Conservation (phyloP, 2,888 invertebrate species). For the Penaeus monodon region DNA sequence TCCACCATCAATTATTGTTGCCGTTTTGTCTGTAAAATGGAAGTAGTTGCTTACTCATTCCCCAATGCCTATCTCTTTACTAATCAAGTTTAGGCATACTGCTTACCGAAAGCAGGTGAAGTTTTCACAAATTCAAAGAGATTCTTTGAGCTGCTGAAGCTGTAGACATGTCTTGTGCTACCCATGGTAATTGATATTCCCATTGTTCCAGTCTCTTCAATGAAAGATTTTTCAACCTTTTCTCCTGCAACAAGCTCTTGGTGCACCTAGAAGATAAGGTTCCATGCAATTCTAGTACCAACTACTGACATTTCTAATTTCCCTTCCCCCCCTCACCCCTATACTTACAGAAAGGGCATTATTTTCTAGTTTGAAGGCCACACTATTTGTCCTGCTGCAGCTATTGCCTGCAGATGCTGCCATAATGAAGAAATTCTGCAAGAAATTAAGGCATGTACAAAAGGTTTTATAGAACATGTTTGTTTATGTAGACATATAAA, state of each 20-base stretch:
- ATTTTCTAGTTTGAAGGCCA: constrained; percentile 1
- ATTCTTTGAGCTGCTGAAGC: not conserved
- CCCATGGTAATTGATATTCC: constrained; percentile 13
- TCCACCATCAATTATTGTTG: no score
- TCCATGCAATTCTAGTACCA: not conserved
- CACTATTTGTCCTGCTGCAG: constrained; percentile 8
- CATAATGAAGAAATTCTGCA: constrained; percentile 12
- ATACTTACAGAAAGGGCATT: not conserved
- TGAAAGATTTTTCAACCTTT: not conserved
- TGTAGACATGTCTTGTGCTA: constrained; percentile 1
- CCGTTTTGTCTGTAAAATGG: no score
- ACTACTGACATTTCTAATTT: no score
- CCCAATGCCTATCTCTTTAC: no score
- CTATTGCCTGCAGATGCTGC: constrained; percentile 11
- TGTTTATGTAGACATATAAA: no score
- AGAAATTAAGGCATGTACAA: not conserved
- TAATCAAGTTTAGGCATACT: no score
- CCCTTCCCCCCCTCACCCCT: no score
- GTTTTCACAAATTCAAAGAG: no score
- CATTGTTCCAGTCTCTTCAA: not conserved
- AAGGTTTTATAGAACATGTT: not conserved
- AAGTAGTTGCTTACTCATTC: no score
- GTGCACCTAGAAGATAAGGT: constrained; percentile 22
- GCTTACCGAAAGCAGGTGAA: no score
- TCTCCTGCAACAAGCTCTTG: constrained; percentile 8